Percentiles rank a stretch among this genome's conserved stretches.
phyloP scores from a whole-genome alignment of 2,888 invertebrate genomes.

The Melieria omissa region DNA sequence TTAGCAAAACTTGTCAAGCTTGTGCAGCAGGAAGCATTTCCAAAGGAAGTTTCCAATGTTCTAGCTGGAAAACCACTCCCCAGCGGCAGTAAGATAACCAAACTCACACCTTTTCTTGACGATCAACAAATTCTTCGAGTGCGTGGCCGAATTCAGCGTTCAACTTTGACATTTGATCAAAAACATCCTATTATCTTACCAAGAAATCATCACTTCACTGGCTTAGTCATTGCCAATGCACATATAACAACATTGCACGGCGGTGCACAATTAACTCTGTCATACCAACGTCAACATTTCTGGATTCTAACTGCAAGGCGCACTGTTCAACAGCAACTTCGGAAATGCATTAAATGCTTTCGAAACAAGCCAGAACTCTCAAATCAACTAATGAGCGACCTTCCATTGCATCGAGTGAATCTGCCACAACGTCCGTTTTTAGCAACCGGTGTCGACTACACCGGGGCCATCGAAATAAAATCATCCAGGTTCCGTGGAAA shows the following conservation, averaged over 20 bases:
- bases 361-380: slow-evolving; percentile 25
- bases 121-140: neutral
- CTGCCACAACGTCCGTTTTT: slow-evolving; percentile 30
- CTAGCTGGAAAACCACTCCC: neutral
- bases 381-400: slow-evolving; percentile 37
- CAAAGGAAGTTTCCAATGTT: neutral
- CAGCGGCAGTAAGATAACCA: too few species aligned
- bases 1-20: neutral
- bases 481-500: slow-evolving; percentile 30
- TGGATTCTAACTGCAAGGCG: slow-evolving; percentile 24
- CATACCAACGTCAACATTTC: slow-evolving; percentile 16
- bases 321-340: slow-evolving; percentile 11
- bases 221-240: slow-evolving; percentile 9
- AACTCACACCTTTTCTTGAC: neutral
- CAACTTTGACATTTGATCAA: neutral
- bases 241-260: slow-evolving; percentile 27
- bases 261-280: slow-evolving; percentile 26
- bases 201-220: slow-evolving; percentile 23
- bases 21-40: slow-evolving; percentile 4
- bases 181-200: slow-evolving; percentile 23
- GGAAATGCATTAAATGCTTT: slow-evolving; percentile 32
- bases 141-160: too few species aligned
- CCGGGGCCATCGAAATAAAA: slow-evolving; percentile 29
- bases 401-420: slow-evolving; percentile 26
- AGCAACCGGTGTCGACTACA: slow-evolving; percentile 36